Base-by-base conservation (phyloP, 2,113 vertebrate species). In the Stigmatopora argus region DNA sequence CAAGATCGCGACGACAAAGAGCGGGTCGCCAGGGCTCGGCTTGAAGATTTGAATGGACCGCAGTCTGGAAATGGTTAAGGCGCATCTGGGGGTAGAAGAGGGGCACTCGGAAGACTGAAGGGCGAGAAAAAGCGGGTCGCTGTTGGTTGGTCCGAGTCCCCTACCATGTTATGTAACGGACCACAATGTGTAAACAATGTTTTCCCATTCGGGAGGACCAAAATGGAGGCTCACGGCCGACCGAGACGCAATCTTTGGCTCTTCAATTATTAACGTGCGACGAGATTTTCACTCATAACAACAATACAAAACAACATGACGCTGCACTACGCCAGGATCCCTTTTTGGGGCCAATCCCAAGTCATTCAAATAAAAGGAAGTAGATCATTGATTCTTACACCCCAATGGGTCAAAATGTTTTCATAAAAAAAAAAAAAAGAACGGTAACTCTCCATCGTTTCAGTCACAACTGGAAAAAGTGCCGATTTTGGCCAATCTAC, bases 1-100 rank as follows among this genome's bases (percentile, higher is more conserved):
- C 26, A 41, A 47, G 65, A 59, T 34, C 75, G 80, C 82, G 80
- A 83, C 74, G 80, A 60, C 4, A 57, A 21, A 71, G 66, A 77
- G 49, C 60, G 81, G 41, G 67, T 73, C 58, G 17, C 62, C 1
- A 79, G 66, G 70, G 64, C 41, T 69, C 62, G 66, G 34, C 69
- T 71, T 69, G 66, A 75, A 35, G 52, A 34, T 64, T 65, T 82
- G 73, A 77, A 79, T 86, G 72, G 74, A 80, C 66, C 21, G 66
- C 14, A 58, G 65, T 79, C 67, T 48, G 35, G 70, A 75, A 69
- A 62, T 55, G 10, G 57, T 68, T 69, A 47, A 66, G 48, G n/a
- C 41, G 23, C 14, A 47, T 74, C 41, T 47, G 53, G 68, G 73
- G n/a, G n/a, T n/a, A 51, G 0, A 31, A 41, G 38, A 19, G 71